These are phyloP conservation scores for Cryptotis parvus DNA, from an alignment of 2,113 vertebrate genomes.

Conservation along the genomic window DNA sequence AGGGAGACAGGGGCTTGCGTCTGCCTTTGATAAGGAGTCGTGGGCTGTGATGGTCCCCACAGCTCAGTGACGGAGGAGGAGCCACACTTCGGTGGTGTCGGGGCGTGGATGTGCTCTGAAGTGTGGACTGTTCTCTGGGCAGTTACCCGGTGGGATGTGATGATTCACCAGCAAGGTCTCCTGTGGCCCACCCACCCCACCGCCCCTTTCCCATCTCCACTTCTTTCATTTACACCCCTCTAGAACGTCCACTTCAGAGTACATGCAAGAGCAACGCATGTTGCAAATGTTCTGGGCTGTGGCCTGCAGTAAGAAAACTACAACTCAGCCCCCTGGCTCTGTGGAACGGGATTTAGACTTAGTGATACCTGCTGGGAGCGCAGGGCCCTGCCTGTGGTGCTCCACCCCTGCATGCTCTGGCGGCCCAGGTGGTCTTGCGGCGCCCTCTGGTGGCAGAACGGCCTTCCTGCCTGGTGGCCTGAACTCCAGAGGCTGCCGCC, in stretches of 20 bases:
- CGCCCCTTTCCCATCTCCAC: not conserved
- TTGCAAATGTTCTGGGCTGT: not conserved
- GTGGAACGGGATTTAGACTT: not conserved
- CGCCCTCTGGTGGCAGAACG: slow-evolving; percentile 53
- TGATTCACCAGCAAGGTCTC: too few species aligned
- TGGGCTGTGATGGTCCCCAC: not conserved
- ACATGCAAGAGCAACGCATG: not conserved
- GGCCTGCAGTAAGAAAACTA: too few species aligned
- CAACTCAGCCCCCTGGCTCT: not conserved
- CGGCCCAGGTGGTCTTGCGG: not conserved
- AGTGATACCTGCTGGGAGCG: too few species aligned
- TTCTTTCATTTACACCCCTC: too few species aligned
- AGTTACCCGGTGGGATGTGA: too few species aligned
- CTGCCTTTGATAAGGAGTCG: not conserved
- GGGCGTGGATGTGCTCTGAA: not conserved
- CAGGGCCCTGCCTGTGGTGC: too few species aligned
- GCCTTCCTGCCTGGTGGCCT: slow-evolving; percentile 48
- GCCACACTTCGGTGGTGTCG: not conserved
- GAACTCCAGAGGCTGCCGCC: accelerated
- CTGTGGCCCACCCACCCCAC: not conserved
- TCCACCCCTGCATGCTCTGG: too few species aligned
- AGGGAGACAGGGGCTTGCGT: not conserved
- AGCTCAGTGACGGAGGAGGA: not conserved
- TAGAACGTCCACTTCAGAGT: not conserved
- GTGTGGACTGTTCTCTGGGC: not conserved